Percentiles rank a stretch among this genome's conserved stretches.
phyloP scores from a whole-genome alignment of 2,113 vertebrate species.

The Apus apus region DNA sequence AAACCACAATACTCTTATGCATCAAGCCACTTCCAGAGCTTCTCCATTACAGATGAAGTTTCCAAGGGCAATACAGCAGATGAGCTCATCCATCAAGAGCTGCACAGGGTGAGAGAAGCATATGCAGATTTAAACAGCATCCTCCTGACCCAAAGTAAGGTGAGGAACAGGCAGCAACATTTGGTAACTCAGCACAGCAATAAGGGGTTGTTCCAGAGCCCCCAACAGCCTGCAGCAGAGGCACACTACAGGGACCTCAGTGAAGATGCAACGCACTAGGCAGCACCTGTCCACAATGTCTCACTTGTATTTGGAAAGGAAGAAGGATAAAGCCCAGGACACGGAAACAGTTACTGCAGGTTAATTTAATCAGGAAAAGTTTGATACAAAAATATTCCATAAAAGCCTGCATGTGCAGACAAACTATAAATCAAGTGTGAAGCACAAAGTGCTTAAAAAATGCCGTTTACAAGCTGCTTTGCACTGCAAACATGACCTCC shows the following conservation, averaged over 20 bases:
- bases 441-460: not conserved
- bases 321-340: not conserved
- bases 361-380: not conserved
- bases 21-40: not conserved
- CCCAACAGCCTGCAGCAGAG: not conserved
- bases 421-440: constrained; percentile 13
- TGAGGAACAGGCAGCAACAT: not conserved
- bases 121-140: not conserved
- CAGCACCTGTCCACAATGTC: rapidly evolving
- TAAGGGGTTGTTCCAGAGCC: not conserved
- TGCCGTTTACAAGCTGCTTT: not conserved
- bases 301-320: not conserved
- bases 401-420: not conserved
- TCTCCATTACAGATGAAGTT: not conserved
- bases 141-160: not conserved
- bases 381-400: not conserved
- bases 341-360: not conserved
- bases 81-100: not conserved
- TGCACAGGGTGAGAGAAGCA: rapidly evolving
- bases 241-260: not conserved
- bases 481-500: not conserved
- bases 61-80: not conserved
- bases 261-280: not conserved
- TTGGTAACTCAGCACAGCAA: not conserved
- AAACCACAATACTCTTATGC: not conserved